phyloP scores from a whole-genome alignment of 2,797 vertebrate species.

The Mormyrops attenuatus region DNA sequence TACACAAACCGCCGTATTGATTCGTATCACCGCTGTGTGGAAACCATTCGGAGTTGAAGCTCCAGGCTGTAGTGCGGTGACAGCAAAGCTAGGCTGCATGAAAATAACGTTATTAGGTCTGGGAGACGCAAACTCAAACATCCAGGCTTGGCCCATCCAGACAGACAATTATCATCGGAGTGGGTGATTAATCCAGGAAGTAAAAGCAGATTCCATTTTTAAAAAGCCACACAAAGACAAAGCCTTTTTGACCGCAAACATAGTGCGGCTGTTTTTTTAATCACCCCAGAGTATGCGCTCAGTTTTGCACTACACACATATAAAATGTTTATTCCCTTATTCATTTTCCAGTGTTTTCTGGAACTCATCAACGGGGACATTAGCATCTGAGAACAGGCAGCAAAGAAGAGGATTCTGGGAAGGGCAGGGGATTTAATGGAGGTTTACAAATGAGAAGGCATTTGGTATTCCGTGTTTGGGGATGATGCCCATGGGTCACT shows the following conservation, averaged over 20 bases:
- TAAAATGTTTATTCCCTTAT: not conserved
- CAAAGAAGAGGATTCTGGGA: not conserved
- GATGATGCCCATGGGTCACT: not conserved
- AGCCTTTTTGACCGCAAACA: not conserved
- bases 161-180: not conserved
- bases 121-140: not conserved
- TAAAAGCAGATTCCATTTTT: not conserved
- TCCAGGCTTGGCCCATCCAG: not conserved
- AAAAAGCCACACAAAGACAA: not conserved
- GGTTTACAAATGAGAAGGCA: not conserved
- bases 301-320: not conserved
- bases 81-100: not conserved
- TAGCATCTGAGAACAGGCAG: not conserved
- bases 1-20: slow-evolving; percentile 57
- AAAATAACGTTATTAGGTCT: not conserved
- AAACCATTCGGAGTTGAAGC: slow-evolving; percentile 95
- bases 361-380: not conserved
- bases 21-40: slow-evolving; percentile 98
- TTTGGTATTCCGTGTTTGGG: not conserved
- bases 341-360: not conserved
- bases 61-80: slow-evolving; percentile 60
- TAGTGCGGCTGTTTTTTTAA: not conserved
- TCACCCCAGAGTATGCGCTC: not conserved
- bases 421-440: not conserved
- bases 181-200: not conserved